Conservation (phyloP, 2,113 vertebrate genomes). For the Tychaedon coryphoeus region DNA sequence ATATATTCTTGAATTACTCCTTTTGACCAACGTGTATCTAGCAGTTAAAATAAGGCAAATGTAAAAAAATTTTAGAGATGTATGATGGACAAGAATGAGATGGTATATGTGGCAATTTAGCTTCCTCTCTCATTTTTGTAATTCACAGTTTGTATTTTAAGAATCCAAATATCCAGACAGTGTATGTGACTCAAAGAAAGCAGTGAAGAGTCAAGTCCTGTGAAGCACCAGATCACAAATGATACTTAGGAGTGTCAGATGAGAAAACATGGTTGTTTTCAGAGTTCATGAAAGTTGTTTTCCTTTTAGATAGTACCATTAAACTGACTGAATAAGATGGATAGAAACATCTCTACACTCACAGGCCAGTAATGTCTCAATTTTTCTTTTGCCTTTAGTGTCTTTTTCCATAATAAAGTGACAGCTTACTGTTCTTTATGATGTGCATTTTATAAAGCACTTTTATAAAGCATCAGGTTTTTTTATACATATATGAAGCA, state of each 20-base stretch:
- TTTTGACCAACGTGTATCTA: not conserved
- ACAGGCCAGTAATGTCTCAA: not conserved
- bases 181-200: not conserved
- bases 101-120: not conserved
- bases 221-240: not conserved
- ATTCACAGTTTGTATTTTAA: not conserved
- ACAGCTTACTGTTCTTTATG: conserved; percentile 16
- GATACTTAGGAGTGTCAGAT: not conserved
- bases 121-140: not conserved
- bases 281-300: conserved; percentile 12
- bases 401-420: conserved; percentile 27
- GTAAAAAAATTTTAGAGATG: not conserved
- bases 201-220: not conserved
- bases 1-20: not conserved
- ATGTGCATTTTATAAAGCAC: conserved; percentile 8
- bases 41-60: not conserved
- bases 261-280: not conserved
- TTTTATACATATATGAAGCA: not conserved
- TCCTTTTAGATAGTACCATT: not conserved
- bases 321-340: not conserved
- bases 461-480: not conserved
- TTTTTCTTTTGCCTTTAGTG: conserved; percentile 39
- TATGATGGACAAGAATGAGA: not conserved
- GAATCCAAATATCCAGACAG: not conserved
- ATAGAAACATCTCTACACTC: conserved; percentile 4